Conservation (phyloP, 2,888 invertebrate genomes). For the Monoplex corrugatus region DNA sequence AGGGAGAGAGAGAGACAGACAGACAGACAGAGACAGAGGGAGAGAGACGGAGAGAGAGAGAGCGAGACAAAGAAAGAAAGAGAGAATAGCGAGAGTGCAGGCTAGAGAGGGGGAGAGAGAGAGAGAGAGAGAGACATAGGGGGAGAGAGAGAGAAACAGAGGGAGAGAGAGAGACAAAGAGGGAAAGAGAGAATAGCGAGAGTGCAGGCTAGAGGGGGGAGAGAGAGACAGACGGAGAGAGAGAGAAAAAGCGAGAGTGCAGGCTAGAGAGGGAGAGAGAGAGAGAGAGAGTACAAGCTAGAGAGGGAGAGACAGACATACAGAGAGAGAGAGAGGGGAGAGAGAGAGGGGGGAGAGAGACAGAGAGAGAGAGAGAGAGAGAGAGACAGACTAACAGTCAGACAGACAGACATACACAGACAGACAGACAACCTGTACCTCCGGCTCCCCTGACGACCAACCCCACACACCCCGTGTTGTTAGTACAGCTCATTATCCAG, state of each 20-base stretch:
- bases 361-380: constrained; percentile 50
- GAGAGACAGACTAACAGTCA: constrained; percentile 1
- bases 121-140: neutral
- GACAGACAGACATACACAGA: too few species aligned
- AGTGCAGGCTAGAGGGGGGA: constrained; percentile 39
- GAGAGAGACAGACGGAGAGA: constrained; percentile 23
- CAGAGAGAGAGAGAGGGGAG: neutral
- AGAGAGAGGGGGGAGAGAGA: constrained; percentile 45
- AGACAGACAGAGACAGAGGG: neutral
- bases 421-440: too few species aligned
- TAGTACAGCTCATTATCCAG: too few species aligned
- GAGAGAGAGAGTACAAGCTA: neutral
- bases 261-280: constrained; percentile 14
- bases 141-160: constrained; percentile 19
- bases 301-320: neutral
- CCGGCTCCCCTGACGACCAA: too few species aligned
- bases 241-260: neutral
- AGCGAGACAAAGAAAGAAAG: constrained; percentile 31
- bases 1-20: neutral
- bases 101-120: constrained; percentile 21
- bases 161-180: neutral
- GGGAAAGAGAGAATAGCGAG: too few species aligned
- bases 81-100: constrained; percentile 32
- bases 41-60: neutral
- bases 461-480: too few species aligned